A percentile compares a stretch with the other conserved stretches of the same genome.
Evolutionary conservation across 64 coral and sea anemone species (phyloP).

Genomic region (Trachythela sp.): DNA sequence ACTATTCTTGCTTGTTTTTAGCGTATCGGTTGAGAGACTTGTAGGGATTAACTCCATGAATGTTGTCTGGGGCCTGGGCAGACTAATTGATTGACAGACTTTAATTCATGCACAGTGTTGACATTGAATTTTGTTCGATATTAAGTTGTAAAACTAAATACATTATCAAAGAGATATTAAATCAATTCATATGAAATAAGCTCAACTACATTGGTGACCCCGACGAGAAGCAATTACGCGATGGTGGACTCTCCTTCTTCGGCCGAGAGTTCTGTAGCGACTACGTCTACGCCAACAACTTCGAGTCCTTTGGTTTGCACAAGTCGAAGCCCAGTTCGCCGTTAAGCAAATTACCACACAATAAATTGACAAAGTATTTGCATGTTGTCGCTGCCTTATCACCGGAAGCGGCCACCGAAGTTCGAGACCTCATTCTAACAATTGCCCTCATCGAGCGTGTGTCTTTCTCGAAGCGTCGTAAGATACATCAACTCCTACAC

Average conservation of each 20-base stretch:
- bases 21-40: no score
- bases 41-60: no score
- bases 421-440: background rate
- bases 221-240: background rate
- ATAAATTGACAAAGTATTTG: background rate
- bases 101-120: no score
- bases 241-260: background rate
- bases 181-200: no score
- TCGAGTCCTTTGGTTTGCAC: constrained; percentile 28
- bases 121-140: no score
- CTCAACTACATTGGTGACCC: no score
- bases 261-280: background rate
- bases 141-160: no score
- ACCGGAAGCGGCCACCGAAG: constrained; percentile 12
- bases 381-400: constrained; percentile 16
- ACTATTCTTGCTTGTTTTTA: no score
- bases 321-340: constrained; percentile 29
- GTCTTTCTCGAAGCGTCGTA: background rate
- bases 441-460: background rate
- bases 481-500: background rate
- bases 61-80: no score
- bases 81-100: no score
- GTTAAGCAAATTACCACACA: background rate
- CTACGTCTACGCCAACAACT: background rate
- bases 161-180: no score